Base-by-base conservation (phyloP, 2,888 invertebrate species). In the Chrysodeixis includens region DNA sequence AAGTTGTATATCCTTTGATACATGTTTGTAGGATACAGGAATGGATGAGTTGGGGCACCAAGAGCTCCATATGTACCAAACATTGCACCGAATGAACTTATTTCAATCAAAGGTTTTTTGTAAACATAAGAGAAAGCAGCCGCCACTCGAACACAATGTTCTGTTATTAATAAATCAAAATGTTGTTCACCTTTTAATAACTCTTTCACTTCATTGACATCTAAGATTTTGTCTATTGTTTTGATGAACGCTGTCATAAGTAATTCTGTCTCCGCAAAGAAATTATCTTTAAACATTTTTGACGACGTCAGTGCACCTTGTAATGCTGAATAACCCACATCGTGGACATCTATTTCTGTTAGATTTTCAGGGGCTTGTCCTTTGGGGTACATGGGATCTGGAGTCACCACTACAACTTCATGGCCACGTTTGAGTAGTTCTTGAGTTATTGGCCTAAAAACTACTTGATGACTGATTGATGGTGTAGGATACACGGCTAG, bases 341-440 rank as follows among this genome's bases (percentile, higher is more conserved):
- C 84, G n/a, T 89, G 82, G 0, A 90, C 59, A 44, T 90, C 85
- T 8, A 94, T 90, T 83, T 93, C 91, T 2, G 83, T 90, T 3
- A 91, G 80, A 60, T 92, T 94, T 7, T 44, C 30, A 0, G 84
- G 87, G 0, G 77, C 30, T 44, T 79, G 46, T 3, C 81, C 83
- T 62, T 85, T 78, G 0, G 82, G 75, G 26, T 81, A 89, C 6
- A 77, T 83, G 0, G 93, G 91, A 62, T 92, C 76, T 6, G 95
- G n/a, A n/a, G n/a, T n/a, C n/a, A n/a, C n/a, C n/a, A n/a, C n/a
- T n/a, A n/a, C n/a, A n/a, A n/a, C n/a, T n/a, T n/a, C n/a, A n/a
- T n/a, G n/a, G n/a, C n/a, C n/a, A n/a, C n/a, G n/a, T n/a, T n/a
- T n/a, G n/a, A 46, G 1, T 16, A 69, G 32, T 44, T 57, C 69